Evolutionary conservation across 2,797 vertebrate genomes (phyloP), one percentile per base, ranked within the genome.

Genomic region (Champsocephalus esox): DNA sequence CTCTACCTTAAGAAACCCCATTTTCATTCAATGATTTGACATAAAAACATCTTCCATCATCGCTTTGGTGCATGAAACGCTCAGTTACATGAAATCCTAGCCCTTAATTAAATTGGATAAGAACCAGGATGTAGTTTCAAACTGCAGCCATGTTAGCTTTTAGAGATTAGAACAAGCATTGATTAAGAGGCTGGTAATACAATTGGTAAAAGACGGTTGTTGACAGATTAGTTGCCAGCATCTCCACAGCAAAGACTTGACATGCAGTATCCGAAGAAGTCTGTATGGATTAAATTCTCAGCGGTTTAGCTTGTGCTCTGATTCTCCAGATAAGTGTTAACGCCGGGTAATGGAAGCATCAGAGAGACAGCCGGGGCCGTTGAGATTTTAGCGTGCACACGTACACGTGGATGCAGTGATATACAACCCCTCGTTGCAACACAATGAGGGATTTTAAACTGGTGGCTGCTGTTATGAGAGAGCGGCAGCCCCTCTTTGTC

Each of bases 381-480:
- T 87, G 83, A 85, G 88, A 72, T 81, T 75, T 70, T 57, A 81
- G 60, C 63, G 28, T 81, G 84, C 82, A 87, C 77, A 83, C 77
- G 72, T 89, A 91, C 84, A 80, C 72, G 81, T 87, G 85, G 76
- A 88, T 92, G 84, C 87, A 90, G 87, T 88, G 88, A 87, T 80
- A 89, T 57, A 52, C 81, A 49, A 73, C 81, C 77, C 67, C 63
- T 52, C 68, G 67, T 87, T 92, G 90, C 80, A 82, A 81, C 51
- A 88, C 83, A 84, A 75, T 89, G 90, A 91, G 86, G 85, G 90
- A 87, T 93, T 94, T 95, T 93, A 94, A 94, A 85, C 80, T 81
- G 77, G 72, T 8, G 83, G 84, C 87, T 85, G 88, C 80, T 75
- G 75, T 89, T 84, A 52, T 38, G 73, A 81, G 75, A 73, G 58